phyloP scores from a whole-genome alignment of 2,888 invertebrate genomes.

The Leucoma salicis region DNA sequence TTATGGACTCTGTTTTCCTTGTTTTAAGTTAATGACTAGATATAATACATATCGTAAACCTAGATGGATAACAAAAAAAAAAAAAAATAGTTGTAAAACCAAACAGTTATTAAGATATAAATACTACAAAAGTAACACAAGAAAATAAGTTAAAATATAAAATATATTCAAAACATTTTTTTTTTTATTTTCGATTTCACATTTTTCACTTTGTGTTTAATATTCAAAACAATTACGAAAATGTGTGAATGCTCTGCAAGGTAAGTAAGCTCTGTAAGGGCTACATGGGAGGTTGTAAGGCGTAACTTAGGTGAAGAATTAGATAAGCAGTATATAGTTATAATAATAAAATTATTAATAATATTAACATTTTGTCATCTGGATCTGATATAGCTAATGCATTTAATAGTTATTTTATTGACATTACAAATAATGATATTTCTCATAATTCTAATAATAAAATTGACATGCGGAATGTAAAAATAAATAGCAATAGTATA shows the following conservation, averaged over 20 bases:
- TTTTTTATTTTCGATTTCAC: too few species aligned
- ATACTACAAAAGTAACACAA: background rate
- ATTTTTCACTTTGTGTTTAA: too few species aligned
- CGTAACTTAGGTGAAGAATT: too few species aligned
- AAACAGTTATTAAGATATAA: background rate
- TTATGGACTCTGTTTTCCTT: background rate
- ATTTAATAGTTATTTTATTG: constrained; percentile 1
- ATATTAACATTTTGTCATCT: background rate
- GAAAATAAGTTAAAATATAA: background rate
- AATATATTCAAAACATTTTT: background rate
- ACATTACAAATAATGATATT: background rate
- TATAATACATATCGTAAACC: background rate
- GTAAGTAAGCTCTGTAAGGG: too few species aligned
- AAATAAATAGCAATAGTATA: constrained; percentile 3
- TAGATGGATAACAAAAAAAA: background rate
- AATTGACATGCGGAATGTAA: background rate
- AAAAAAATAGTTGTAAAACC: too few species aligned
- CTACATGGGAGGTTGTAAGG: too few species aligned
- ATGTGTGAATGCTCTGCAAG: too few species aligned
- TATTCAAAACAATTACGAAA: too few species aligned
- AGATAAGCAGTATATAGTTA: too few species aligned
- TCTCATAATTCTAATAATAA: background rate
- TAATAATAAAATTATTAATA: too few species aligned
- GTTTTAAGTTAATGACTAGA: background rate
- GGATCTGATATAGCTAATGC: background rate